phyloP scores from a whole-genome alignment of 2,797 vertebrate species.

The Eremophila alpestris region DNA sequence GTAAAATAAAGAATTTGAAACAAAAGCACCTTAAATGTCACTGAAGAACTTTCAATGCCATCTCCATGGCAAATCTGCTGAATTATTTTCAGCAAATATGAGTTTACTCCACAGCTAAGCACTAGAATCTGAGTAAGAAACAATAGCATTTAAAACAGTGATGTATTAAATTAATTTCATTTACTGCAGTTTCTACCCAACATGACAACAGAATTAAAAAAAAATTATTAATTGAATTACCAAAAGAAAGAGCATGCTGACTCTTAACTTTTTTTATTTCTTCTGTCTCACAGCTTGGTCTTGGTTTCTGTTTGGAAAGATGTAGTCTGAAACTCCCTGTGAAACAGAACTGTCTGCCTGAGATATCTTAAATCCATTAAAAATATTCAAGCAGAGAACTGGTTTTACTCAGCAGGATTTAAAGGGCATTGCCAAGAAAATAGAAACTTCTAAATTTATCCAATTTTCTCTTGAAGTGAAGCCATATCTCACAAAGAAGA shows the following conservation, averaged over 20 bases:
- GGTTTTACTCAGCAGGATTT: background rate
- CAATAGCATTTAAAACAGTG: background rate
- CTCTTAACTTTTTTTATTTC: background rate
- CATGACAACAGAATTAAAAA: background rate
- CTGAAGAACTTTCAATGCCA: background rate
- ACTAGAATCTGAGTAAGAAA: background rate
- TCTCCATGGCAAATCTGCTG: background rate
- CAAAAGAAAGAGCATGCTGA: background rate
- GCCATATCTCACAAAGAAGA: background rate
- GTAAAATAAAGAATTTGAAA: background rate
- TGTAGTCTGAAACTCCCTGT: background rate
- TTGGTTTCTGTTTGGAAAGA: background rate
- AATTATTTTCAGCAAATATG: background rate
- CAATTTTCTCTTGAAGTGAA: background rate
- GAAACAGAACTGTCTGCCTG: background rate
- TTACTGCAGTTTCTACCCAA: background rate
- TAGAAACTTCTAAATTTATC: background rate
- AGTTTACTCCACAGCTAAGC: background rate
- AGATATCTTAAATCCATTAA: background rate
- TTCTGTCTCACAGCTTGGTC: background rate
- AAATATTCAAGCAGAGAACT: background rate
- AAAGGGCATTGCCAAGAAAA: background rate
- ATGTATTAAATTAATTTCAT: background rate
- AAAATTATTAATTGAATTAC: background rate
- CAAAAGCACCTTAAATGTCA: background rate